Conservation (phyloP, 2,888 invertebrate genomes). For the Diloba caeruleocephala region DNA sequence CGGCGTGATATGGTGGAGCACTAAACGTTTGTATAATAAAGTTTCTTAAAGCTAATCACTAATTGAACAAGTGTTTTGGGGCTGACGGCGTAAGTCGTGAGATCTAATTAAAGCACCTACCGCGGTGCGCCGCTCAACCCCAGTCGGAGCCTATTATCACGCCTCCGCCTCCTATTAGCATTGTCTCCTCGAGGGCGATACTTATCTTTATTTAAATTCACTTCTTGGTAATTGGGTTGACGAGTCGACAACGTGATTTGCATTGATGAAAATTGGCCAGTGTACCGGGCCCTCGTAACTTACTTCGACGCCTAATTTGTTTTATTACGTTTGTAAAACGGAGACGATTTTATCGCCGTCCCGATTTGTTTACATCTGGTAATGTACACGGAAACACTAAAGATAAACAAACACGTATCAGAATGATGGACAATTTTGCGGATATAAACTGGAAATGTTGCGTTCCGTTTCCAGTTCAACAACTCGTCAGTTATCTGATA, state of each 20-base stretch:
- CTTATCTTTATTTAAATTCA: constrained; percentile 90
- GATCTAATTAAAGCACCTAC: constrained; percentile 88
- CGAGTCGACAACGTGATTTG: constrained; percentile 90
- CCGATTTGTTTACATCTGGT: constrained; percentile 47
- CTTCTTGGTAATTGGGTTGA: constrained; percentile 90
- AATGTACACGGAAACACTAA: constrained; percentile 36
- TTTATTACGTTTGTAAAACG: constrained; percentile 80
- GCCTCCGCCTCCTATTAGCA: constrained; percentile 88
- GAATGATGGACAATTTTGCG: neutral
- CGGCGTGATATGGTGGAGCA: constrained; percentile 10
- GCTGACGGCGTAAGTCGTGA: constrained; percentile 84
- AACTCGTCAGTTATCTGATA: constrained; percentile 27
- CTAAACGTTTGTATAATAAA: constrained; percentile 71
- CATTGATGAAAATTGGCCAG: constrained; percentile 88
- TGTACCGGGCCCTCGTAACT: constrained; percentile 76
- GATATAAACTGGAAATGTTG: constrained; percentile 11
- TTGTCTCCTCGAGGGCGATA: constrained; percentile 89
- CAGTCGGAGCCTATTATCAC: constrained; percentile 86
- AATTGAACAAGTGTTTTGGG: constrained; percentile 87
- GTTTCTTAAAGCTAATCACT: constrained; percentile 82
- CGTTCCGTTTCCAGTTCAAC: constrained; percentile 20
- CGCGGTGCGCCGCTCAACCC: constrained; percentile 73
- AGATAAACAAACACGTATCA: constrained; percentile 11
- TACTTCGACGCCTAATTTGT: constrained; percentile 80
- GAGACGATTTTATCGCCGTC: constrained; percentile 63